These are phyloP conservation scores for Cyrtodaria siliqua DNA, from an alignment of 2,888 invertebrate genomes.

Conservation along the genomic window DNA sequence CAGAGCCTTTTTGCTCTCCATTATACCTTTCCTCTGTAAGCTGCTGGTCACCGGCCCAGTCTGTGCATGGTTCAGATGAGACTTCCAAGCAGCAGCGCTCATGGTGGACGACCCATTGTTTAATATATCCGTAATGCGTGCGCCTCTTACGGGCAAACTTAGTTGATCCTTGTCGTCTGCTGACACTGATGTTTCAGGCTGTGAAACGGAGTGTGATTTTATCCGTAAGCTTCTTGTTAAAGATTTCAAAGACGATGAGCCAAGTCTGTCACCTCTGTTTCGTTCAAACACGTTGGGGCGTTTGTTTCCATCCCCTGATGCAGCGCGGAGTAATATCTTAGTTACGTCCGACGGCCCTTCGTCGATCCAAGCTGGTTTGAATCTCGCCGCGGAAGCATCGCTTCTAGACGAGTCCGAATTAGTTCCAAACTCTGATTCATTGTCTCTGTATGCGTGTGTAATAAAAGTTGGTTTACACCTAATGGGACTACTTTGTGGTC, in stretches of 20 bases:
- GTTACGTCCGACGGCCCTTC: conserved; percentile 73
- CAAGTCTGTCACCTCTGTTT: conserved; percentile 6
- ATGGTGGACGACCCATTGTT: conserved; percentile 70
- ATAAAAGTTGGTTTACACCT: conserved; percentile 56
- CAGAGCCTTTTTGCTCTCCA: conserved; percentile 61
- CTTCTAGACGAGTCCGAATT: conserved; percentile 66
- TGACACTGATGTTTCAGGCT: conserved; percentile 6
- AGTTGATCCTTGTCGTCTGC: conserved; percentile 3
- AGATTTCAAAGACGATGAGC: conserved; percentile 41
- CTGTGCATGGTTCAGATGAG: conserved; percentile 61
- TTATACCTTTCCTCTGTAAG: conserved; percentile 61
- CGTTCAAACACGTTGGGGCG: conserved; percentile 46
- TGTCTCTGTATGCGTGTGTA: conserved; percentile 46
- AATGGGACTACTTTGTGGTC: conserved; percentile 73
- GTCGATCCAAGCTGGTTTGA: conserved; percentile 71
- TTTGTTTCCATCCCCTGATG: conserved; percentile 17
- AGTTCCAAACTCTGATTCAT: conserved; percentile 51
- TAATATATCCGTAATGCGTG: conserved; percentile 70
- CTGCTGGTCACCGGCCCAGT: conserved; percentile 61
- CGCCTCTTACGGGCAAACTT: conserved; percentile 27
- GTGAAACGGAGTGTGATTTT: conserved; percentile 24
- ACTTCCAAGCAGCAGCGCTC: conserved; percentile 73
- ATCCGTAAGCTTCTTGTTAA: conserved; percentile 42
- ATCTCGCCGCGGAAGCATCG: conserved; percentile 53
- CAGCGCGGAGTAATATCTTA: conserved; percentile 71